Percentiles rank a stretch among this genome's conserved stretches.
Evolutionary conservation across 2,113 vertebrate genomes (phyloP).

Genomic region (Corydoras sp.): DNA sequence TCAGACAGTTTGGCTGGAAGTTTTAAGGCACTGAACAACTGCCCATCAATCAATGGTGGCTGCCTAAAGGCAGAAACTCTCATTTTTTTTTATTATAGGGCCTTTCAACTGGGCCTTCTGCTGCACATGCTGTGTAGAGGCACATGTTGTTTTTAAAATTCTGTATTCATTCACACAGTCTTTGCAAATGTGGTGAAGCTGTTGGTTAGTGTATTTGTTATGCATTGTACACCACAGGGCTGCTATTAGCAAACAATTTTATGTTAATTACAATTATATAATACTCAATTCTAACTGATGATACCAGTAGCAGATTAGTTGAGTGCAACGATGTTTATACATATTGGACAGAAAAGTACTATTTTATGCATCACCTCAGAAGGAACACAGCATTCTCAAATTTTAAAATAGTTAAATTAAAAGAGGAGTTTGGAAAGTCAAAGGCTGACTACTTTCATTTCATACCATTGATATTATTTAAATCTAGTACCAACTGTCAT

Average conservation of each 20-base stretch:
- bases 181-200: slow-evolving; percentile 1
- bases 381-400: no score
- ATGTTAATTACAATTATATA: not conserved
- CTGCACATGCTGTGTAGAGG: slow-evolving; percentile 13
- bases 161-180: not conserved
- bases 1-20: slow-evolving; percentile 10
- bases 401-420: no score
- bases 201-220: slow-evolving; percentile 28
- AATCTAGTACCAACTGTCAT: no score
- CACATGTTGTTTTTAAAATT: not conserved
- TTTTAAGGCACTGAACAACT: slow-evolving; percentile 7
- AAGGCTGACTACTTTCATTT: no score
- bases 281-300: no score
- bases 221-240: slow-evolving; percentile 21
- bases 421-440: no score
- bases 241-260: slow-evolving; percentile 17
- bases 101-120: slow-evolving; percentile 4
- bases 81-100: slow-evolving; percentile 12
- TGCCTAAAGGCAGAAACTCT: slow-evolving; percentile 14
- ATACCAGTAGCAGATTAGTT: no score
- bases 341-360: no score
- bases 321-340: no score
- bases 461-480: no score
- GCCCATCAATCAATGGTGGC: slow-evolving; percentile 12
- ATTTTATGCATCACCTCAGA: no score